Conservation (phyloP, 2,113 vertebrate species). For the Nematolebias whitei region DNA sequence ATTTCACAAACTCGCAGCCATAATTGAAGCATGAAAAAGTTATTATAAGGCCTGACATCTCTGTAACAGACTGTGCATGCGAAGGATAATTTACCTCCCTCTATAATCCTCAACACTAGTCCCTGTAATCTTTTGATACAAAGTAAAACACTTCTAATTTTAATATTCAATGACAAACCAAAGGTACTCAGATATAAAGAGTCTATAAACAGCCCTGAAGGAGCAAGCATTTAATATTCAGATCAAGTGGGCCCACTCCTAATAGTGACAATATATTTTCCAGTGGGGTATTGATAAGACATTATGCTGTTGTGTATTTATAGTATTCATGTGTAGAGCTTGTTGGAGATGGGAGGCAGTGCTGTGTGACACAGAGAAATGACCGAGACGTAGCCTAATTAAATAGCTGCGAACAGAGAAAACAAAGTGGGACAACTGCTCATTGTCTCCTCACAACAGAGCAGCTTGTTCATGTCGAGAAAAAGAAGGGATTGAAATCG, state of each 20-base stretch:
- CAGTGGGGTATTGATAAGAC: slow-evolving; percentile 4
- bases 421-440: slow-evolving; percentile 21
- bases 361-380: slow-evolving; percentile 7
- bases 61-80: slow-evolving; percentile 7
- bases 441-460: slow-evolving; percentile 4
- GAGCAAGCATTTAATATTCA: slow-evolving; percentile 9
- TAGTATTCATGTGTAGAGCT: slow-evolving; percentile 7
- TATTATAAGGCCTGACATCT: slow-evolving; percentile 27
- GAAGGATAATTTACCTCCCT: slow-evolving; percentile 32
- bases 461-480: slow-evolving; percentile 12
- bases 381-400: slow-evolving; percentile 3
- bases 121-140: slow-evolving; percentile 38
- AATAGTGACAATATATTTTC: slow-evolving; percentile 21
- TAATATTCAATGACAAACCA: neutral
- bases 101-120: slow-evolving; percentile 40
- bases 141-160: neutral
- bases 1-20: neutral
- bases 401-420: slow-evolving; percentile 14
- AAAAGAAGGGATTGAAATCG: slow-evolving; percentile 19
- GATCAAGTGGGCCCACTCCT: slow-evolving; percentile 10
- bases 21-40: slow-evolving; percentile 11
- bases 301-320: slow-evolving; percentile 2
- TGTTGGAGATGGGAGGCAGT: slow-evolving; percentile 6
- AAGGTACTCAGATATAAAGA: slow-evolving; percentile 6
- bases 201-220: neutral